These are phyloP conservation scores for Echeneis naucrates DNA, from an alignment of 2,797 vertebrate genomes.

Conservation along the genomic window DNA sequence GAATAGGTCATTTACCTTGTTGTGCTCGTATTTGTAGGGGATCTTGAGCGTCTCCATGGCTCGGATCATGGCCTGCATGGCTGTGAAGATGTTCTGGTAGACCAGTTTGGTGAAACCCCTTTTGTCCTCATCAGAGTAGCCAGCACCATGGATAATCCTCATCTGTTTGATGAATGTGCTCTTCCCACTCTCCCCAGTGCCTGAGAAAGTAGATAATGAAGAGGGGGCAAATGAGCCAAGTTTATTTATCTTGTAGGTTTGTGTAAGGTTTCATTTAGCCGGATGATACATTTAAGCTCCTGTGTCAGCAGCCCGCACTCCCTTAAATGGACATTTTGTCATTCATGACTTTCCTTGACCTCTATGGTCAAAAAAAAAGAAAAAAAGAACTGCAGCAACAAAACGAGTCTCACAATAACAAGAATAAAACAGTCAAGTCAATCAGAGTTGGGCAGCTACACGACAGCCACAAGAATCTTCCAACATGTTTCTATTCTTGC, in stretches of 20 bases:
- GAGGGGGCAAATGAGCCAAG: background rate
- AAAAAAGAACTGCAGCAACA: background rate
- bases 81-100: constrained; percentile 97
- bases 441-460: background rate
- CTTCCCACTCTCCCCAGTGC: constrained; percentile 96
- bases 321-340: constrained; percentile 14
- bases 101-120: constrained; percentile 94
- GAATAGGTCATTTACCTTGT: constrained; percentile 86
- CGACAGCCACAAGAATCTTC: background rate
- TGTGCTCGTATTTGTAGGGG: constrained; percentile 94
- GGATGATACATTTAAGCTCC: constrained; percentile 8
- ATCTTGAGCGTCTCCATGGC: constrained; percentile 95
- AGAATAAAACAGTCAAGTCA: background rate
- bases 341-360: constrained; percentile 5
- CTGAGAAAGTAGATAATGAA: constrained; percentile 73
- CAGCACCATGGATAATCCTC: constrained; percentile 95
- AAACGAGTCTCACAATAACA: background rate
- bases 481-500: background rate
- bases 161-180: constrained; percentile 98
- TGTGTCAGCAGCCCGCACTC: background rate
- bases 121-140: constrained; percentile 96
- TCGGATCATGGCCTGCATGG: constrained; percentile 95
- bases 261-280: constrained; percentile 19
- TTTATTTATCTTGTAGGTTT: constrained; percentile 41
- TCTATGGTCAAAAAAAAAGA: background rate